Base-by-base conservation (phyloP, 1,140 invertebrate genomes). In the Metopolophium dirhodum region DNA sequence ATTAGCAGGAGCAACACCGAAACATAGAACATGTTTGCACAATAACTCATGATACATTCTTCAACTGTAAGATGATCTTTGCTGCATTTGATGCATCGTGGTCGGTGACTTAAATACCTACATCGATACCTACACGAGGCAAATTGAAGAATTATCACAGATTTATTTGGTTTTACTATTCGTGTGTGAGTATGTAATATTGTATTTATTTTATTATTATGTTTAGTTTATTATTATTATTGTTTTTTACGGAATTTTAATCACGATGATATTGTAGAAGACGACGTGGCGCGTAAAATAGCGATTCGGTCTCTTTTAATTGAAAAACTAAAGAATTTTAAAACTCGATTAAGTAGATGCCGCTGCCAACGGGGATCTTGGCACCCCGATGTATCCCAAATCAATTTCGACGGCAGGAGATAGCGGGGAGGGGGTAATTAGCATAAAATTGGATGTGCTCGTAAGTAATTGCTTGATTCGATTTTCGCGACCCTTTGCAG, bases 381-480 rank as follows among this genome's bases (percentile, higher is more conserved):
- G 91, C 82, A 93, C 82, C 77, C 91, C 91, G 68, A 93, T 57
- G 91, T 85, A 93, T 93, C 91, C 82, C 82, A 86, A 86, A 93
- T 93, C 91, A 93, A 93, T 93, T 85, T 85, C n/a, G 82, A 37
- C 49, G 8, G n/a, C 7, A 9, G 30, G 20, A 51, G 22, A 57
- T n/a, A 7, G 23, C 77, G 47, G 2, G 77, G 26, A 35, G 90
- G 47, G 91, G 47, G 91, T 93, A 86, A 93, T 93, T 93, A 93
- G 91, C 91, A 93, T 93, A 93, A 93, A 93, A 93, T 93, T 85
- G 91, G 82, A 86, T 93, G 82, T 93, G 82, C 91, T 85, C 91
- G 82, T 93, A 93, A 93, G 91, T 93, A 93, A 93, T 93, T 85
- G 82, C 82, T 93, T 93, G 91, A 93, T 93, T 93, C 91, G 91